These are phyloP conservation scores for Drosophila incognita DNA, from an alignment of 2,888 invertebrate genomes.

Conservation along the genomic window DNA sequence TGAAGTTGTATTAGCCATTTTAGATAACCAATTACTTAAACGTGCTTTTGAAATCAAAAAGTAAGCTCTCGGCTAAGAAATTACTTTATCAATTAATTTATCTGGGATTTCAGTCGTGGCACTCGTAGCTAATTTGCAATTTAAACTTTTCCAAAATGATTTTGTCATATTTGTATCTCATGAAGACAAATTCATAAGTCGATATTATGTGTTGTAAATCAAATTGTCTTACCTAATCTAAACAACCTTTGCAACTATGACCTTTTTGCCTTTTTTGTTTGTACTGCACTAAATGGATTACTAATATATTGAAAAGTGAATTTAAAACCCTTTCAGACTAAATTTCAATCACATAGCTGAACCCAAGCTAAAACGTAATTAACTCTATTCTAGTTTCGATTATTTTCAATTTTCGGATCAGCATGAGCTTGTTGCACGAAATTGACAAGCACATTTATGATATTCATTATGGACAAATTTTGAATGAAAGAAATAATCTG, in stretches of 20 bases:
- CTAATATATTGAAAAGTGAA: neutral
- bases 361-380: constrained; percentile 15
- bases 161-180: neutral
- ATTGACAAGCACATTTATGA: constrained; percentile 14
- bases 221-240: neutral
- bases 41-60: neutral
- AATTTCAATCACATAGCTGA: constrained; percentile 4
- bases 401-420: constrained; percentile 30
- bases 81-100: neutral
- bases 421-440: constrained; percentile 2
- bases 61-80: neutral
- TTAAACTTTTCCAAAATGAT: neutral
- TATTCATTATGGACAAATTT: constrained; percentile 29
- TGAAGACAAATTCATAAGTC: neutral
- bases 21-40: neutral
- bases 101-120: neutral
- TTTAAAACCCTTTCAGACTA: neutral
- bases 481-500: constrained; percentile 37
- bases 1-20: neutral
- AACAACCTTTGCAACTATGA: neutral
- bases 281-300: neutral
- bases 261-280: neutral
- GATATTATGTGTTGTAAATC: neutral
- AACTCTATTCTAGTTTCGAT: constrained; percentile 13
- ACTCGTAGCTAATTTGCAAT: neutral